A percentile compares a stretch with the other conserved stretches of the same genome.
phyloP scores from a whole-genome alignment of 2,888 invertebrate genomes.

The Phymatocera aterrima region DNA sequence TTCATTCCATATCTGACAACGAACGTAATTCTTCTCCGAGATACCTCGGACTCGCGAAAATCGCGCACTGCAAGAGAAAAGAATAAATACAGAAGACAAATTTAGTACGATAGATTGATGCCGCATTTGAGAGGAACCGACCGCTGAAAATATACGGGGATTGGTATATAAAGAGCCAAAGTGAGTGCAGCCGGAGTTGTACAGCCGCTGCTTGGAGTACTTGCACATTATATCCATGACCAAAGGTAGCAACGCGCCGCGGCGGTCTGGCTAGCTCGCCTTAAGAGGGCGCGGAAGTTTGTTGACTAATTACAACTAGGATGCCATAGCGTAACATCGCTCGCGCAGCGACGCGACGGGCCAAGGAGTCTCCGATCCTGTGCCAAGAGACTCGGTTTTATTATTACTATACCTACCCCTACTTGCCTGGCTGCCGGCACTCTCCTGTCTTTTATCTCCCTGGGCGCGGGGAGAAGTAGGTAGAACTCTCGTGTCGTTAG shows the following conservation, averaged over 20 bases:
- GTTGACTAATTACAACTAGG: constrained; percentile 37
- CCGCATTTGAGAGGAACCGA: constrained; percentile 4
- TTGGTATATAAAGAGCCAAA: not conserved
- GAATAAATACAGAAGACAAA: too few relatives aligned
- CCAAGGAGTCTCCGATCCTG: constrained; percentile 29
- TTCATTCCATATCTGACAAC: constrained; percentile 8
- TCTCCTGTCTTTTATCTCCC: too few relatives aligned
- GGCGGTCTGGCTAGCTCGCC: not conserved
- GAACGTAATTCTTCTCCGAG: constrained; percentile 21
- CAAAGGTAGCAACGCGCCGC: not conserved
- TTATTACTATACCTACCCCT: constrained; percentile 19
- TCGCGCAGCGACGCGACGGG: too few relatives aligned
- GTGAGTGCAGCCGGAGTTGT: not conserved
- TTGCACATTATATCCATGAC: not conserved
- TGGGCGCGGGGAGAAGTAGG: not conserved
- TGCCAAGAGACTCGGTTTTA: constrained; percentile 25
- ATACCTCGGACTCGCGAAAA: constrained; percentile 13
- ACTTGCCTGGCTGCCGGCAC: not conserved
- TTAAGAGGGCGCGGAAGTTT: constrained; percentile 25
- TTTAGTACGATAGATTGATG: not conserved
- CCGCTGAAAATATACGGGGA: not conserved
- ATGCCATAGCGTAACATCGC: constrained; percentile 18
- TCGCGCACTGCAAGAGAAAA: constrained; percentile 8
- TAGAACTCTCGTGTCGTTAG: constrained; percentile 26
- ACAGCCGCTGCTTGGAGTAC: not conserved